A percentile compares a stretch with the other conserved stretches of the same genome.
Conservation (phyloP, 2,113 vertebrate genomes). For the Clarias batrachus region DNA sequence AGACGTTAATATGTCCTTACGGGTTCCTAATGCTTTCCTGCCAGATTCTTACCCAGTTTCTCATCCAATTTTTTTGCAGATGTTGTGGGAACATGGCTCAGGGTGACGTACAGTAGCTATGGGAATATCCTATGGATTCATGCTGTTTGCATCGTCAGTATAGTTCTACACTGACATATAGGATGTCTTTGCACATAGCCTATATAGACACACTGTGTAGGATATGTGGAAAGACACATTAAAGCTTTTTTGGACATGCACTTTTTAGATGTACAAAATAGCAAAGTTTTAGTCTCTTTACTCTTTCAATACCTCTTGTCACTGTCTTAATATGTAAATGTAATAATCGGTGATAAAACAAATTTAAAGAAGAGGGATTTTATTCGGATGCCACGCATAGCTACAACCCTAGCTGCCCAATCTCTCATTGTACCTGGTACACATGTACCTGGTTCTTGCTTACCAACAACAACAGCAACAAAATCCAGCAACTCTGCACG, state of each 20-base stretch:
- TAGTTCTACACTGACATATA: not conserved
- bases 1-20: too few relatives aligned
- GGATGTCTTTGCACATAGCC: too few relatives aligned
- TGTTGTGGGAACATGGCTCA: too few relatives aligned
- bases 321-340: slow-evolving; percentile 12
- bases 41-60: too few relatives aligned
- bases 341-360: slow-evolving; percentile 56
- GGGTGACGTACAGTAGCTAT: too few relatives aligned
- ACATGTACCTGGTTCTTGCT: not conserved
- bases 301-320: slow-evolving; percentile 3
- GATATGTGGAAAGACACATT: not conserved
- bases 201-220: not conserved
- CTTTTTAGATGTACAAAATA: not conserved
- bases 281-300: not conserved
- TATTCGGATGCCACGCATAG: not conserved
- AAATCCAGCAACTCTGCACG: slow-evolving; percentile 42
- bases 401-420: not conserved
- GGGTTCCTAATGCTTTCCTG: too few relatives aligned
- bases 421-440: not conserved
- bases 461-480: not conserved
- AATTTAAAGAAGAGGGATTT: not conserved
- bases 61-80: too few relatives aligned
- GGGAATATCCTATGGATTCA: not conserved
- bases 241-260: not conserved
- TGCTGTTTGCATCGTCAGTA: not conserved